Percentiles rank a stretch among this genome's conserved stretches.
Evolutionary conservation across 64 coral and sea anemone species (phyloP).

Genomic region (Montipora sp.): DNA sequence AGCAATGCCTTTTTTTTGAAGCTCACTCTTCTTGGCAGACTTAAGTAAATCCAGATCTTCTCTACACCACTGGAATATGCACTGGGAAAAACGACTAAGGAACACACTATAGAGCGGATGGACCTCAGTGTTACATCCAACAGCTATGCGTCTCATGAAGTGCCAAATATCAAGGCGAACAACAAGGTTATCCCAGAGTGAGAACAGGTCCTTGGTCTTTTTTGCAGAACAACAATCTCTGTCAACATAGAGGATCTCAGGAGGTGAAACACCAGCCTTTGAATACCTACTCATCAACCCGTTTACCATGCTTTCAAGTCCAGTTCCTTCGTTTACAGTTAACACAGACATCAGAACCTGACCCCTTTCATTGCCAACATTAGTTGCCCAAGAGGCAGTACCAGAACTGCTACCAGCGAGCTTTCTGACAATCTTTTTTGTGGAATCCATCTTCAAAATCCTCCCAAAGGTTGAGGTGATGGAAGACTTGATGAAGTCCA

Average conservation of each 20-base stretch:
- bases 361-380: conserved; percentile 65
- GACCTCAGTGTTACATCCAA: conserved; percentile 4
- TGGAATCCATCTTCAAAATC: conserved; percentile 72
- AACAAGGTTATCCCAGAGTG: not conserved
- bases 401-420: not conserved
- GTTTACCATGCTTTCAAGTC: conserved; percentile 15
- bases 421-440: conserved; percentile 53
- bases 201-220: conserved; percentile 26
- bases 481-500: not conserved
- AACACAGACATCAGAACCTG: conserved; percentile 57
- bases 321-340: not conserved
- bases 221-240: conserved; percentile 27
- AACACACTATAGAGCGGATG: conserved; percentile 54
- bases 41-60: not conserved
- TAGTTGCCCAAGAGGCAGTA: conserved; percentile 66
- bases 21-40: conserved; percentile 3
- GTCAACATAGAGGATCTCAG: conserved; percentile 13
- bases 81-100: not conserved
- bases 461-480: conserved; percentile 37
- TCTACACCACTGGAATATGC: conserved; percentile 29
- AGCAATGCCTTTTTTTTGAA: not conserved
- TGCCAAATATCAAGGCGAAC: conserved; percentile 56
- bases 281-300: conserved; percentile 6
- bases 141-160: conserved; percentile 59
- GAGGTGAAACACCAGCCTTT: not conserved